Evolutionary conservation across 2,888 invertebrate genomes (phyloP).

Genomic region (Ligdia adustata): DNA sequence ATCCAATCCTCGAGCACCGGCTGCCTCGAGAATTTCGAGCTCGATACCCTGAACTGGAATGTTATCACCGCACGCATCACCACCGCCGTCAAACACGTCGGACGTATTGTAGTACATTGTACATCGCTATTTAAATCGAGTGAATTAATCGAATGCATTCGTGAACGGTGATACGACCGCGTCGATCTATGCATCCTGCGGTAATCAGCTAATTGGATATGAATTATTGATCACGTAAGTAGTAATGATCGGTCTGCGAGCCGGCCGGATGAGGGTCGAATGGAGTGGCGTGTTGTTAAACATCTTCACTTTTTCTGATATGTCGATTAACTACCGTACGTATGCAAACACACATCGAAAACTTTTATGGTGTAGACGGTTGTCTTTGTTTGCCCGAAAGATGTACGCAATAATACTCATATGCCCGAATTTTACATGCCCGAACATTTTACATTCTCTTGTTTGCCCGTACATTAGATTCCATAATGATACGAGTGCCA

Average conservation of each 20-base stretch:
- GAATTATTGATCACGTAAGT: conserved; percentile 67
- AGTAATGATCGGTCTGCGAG: conserved; percentile 57
- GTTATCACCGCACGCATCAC: conserved; percentile 77
- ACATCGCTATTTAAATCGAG: conserved; percentile 70
- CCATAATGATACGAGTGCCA: no score
- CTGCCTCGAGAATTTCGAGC: conserved; percentile 77
- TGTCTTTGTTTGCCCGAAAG: no score
- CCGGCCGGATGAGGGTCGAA: conserved; percentile 50
- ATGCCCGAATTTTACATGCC: no score
- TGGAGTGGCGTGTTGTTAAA: conserved; percentile 43
- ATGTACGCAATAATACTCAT: no score
- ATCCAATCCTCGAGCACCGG: conserved; percentile 65
- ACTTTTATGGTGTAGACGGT: no score
- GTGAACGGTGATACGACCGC: conserved; percentile 48
- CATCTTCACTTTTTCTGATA: conserved; percentile 45
- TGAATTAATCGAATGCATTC: conserved; percentile 62
- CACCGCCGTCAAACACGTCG: conserved; percentile 66
- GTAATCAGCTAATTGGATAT: conserved; percentile 73
- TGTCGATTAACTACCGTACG: conserved; percentile 37
- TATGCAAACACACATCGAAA: conserved; percentile 40
- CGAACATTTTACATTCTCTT: no score
- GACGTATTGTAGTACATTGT: conserved; percentile 65
- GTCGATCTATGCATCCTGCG: conserved; percentile 52
- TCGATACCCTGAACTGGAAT: conserved; percentile 76
- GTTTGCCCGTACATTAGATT: no score